Base-by-base conservation (phyloP, 2,797 vertebrate species). In the Mycteria americana region DNA sequence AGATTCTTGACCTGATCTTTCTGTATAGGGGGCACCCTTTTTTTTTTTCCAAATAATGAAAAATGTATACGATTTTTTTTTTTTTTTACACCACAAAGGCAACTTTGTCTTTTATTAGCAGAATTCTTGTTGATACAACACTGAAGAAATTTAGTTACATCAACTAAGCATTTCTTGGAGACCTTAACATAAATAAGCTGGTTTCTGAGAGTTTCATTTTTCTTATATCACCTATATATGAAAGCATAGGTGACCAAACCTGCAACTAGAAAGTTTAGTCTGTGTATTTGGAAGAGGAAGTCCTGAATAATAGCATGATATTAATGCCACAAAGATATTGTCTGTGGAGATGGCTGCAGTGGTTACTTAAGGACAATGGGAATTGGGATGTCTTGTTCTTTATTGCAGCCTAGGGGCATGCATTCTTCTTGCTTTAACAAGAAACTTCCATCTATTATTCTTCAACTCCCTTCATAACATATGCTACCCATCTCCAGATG, bases 371-470 rank as follows among this genome's bases (percentile, higher is more conserved):
- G 93, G 93, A 96, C 96, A 95, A 63, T 87, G 78, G 60, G 81
- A 94, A 83, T 13, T 65, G 64, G 70, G 83, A 91, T 85, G 87
- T 50, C 91, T 88, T 89, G 73, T 91, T 91, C 93, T 85, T 95
- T 89, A 59, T 78, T 97, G 90, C 87, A 94, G 86, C 96, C 94
- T 88, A 65, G 23, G 86, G 93, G 86, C 86, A 88, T 4, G 2
- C 93, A 95, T 96, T 97, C 93, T 95, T 95, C 88, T 85, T 91
- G 48, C 41, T 89, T 89, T 93, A 96, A 95, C 84, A 51, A 93
- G 93, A 80, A 95, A 91, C 78, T 92, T 95, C 93, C 88, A 75
- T 92, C 93, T 92, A 95, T 96, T 95, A 82, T 97, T 97, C 68
- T 89, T 85, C 72, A 82, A 37, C 75, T 96, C 62, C 30, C 68